Percentiles rank a stretch among this genome's conserved stretches.
Conservation (phyloP, 2,888 invertebrate species). For the Fabriciana adippe region DNA sequence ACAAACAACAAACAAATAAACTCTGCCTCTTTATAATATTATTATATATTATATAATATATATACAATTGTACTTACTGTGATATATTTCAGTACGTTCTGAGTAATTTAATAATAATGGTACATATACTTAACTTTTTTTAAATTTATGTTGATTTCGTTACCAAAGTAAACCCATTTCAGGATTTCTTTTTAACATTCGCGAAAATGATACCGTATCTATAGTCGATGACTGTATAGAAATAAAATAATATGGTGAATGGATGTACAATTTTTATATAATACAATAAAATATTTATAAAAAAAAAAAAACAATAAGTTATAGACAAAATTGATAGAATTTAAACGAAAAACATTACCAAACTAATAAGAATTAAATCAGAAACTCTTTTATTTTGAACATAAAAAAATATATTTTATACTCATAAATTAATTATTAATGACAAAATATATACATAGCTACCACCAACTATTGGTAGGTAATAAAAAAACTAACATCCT, state of each 20-base stretch:
- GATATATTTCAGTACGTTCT: not conserved
- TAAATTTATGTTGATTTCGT: conserved; percentile 78
- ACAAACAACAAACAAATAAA: too few species aligned
- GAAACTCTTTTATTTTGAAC: not conserved
- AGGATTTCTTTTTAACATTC: conserved; percentile 76
- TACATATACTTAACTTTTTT: conserved; percentile 50
- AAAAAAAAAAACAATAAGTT: too few species aligned
- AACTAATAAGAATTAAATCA: not conserved
- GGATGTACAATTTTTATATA: not conserved
- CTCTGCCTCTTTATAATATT: too few species aligned
- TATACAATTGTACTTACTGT: too few species aligned
- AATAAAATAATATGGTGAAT: not conserved
- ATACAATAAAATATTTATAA: not conserved
- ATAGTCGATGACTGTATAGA: conserved; percentile 49
- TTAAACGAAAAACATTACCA: not conserved
- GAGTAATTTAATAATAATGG: conserved; percentile 1
- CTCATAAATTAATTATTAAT: not conserved
- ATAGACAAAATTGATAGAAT: not conserved
- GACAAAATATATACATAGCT: not conserved
- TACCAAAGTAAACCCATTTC: conserved; percentile 77
- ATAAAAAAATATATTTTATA: not conserved
- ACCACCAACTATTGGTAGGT: not conserved
- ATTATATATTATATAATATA: too few species aligned
- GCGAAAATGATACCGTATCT: conserved; percentile 59
- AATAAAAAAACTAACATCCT: conserved; percentile 3